Percentiles rank a stretch among this genome's conserved stretches.
phyloP scores from a whole-genome alignment of 2,113 vertebrate species.

The Gila orcuttii region DNA sequence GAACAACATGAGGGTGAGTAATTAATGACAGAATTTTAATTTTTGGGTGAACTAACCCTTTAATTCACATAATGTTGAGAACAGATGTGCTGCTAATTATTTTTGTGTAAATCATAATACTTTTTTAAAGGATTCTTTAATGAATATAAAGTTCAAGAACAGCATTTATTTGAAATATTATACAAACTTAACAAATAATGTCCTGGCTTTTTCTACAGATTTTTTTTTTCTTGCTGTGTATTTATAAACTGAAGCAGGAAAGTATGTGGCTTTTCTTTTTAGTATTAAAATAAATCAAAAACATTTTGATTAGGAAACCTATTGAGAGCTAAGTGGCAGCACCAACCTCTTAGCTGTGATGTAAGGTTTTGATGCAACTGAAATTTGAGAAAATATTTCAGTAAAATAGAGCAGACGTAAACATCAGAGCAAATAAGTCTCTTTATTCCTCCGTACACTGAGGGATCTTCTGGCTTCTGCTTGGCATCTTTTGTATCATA shows the following conservation, averaged over 20 bases:
- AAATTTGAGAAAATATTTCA: background rate
- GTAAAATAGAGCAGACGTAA: constrained; percentile 16
- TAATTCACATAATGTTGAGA: too few species aligned
- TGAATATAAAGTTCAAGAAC: too few species aligned
- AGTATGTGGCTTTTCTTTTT: background rate
- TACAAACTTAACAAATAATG: too few species aligned
- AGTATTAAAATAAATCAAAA: background rate
- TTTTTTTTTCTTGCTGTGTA: background rate
- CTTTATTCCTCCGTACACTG: constrained; percentile 19
- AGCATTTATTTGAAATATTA: too few species aligned
- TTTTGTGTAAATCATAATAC: too few species aligned
- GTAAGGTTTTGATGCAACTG: constrained; percentile 3
- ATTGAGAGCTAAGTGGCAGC: background rate
- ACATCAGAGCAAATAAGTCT: constrained; percentile 29
- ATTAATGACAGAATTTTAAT: too few species aligned
- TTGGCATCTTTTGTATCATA: constrained; percentile 45
- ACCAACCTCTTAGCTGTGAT: background rate
- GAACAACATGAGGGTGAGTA: too few species aligned
- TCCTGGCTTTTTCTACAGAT: background rate
- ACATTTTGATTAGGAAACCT: background rate
- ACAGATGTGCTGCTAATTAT: too few species aligned
- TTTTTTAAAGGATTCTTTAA: too few species aligned
- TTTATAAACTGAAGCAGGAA: background rate
- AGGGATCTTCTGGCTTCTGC: constrained; percentile 31
- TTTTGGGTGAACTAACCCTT: too few species aligned